A percentile compares a stretch with the other conserved stretches of the same genome.
phyloP scores from a whole-genome alignment of 2,113 vertebrate genomes.

The Hoplias malabaricus region DNA sequence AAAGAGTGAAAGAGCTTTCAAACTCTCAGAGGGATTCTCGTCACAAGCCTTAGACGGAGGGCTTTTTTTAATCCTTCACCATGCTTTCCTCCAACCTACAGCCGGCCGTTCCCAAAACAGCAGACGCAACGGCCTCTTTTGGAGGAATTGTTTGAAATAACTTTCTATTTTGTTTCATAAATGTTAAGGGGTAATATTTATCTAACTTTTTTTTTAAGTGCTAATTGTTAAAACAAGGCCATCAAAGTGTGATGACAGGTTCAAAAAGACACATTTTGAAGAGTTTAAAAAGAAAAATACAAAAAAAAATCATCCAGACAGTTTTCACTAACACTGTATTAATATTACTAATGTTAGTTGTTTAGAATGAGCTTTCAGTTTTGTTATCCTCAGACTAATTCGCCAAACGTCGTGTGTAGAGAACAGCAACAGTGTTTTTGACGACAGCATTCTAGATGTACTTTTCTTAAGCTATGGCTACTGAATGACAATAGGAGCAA shows the following conservation, averaged over 20 bases:
- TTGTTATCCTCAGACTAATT: conserved; percentile 88
- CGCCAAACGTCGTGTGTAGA: conserved; percentile 83
- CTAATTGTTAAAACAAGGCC: conserved; percentile 74
- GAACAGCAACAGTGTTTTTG: conserved; percentile 82
- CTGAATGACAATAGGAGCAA: conserved; percentile 83
- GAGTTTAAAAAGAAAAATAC: conserved; percentile 52
- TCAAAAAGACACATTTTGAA: conserved; percentile 52
- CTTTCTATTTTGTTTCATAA: conserved; percentile 70
- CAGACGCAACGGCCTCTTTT: conserved; percentile 58
- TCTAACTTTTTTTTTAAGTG: conserved; percentile 77
- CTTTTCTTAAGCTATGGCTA: conserved; percentile 86
- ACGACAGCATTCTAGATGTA: conserved; percentile 80
- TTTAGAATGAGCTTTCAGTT: conserved; percentile 88
- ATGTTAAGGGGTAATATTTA: conserved; percentile 74
- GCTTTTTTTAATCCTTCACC: conserved; percentile 39
- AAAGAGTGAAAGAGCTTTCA: conserved; percentile 38
- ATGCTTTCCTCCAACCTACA: conserved; percentile 22
- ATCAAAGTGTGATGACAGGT: conserved; percentile 69
- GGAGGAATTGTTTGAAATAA: conserved; percentile 60
- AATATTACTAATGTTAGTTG: conserved; percentile 81
- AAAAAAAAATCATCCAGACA: conserved; percentile 64
- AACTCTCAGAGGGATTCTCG: conserved; percentile 58
- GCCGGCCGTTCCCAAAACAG: conserved; percentile 38
- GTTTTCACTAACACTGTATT: conserved; percentile 81
- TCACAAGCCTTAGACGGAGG: conserved; percentile 61